phyloP scores from a whole-genome alignment of 64 coral and sea anemone species.

The Pachyseris speciosa region DNA sequence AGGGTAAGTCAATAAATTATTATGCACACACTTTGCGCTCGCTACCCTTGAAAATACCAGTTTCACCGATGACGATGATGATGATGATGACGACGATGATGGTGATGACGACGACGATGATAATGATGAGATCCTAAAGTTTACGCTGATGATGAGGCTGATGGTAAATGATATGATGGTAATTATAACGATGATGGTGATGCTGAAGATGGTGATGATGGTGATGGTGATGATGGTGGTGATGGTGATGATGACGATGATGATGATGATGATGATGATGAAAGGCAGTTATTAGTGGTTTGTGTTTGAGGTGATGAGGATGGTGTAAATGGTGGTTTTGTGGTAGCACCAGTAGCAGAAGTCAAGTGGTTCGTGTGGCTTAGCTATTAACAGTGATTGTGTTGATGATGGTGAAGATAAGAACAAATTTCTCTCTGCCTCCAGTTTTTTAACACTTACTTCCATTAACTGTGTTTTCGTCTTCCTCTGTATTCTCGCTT shows the following conservation, averaged over 20 bases:
- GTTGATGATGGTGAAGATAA: too few species aligned
- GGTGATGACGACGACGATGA: constrained; percentile 1
- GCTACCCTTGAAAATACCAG: too few species aligned
- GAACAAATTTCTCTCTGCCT: background rate
- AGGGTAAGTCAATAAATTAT: too few species aligned
- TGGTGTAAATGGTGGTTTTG: too few species aligned
- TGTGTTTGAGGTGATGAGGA: background rate
- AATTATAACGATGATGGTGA: background rate
- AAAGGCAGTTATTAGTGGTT: background rate
- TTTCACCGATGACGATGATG: background rate
- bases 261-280: background rate
- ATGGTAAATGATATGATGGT: background rate
- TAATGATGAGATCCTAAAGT: background rate
- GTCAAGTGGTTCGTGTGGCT: too few species aligned
- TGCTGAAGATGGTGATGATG: background rate
- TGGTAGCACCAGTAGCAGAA: too few species aligned
- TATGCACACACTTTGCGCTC: too few species aligned
- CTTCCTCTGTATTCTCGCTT: background rate
- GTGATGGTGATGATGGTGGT: background rate
- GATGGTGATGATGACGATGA: background rate
- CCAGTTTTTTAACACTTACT: background rate
- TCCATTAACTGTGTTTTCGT: background rate
- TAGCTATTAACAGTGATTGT: too few species aligned
- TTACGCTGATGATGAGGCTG: background rate
- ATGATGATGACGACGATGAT: background rate